phyloP scores from a whole-genome alignment of 2,797 vertebrate species.

The Ptychadena robeensis region DNA sequence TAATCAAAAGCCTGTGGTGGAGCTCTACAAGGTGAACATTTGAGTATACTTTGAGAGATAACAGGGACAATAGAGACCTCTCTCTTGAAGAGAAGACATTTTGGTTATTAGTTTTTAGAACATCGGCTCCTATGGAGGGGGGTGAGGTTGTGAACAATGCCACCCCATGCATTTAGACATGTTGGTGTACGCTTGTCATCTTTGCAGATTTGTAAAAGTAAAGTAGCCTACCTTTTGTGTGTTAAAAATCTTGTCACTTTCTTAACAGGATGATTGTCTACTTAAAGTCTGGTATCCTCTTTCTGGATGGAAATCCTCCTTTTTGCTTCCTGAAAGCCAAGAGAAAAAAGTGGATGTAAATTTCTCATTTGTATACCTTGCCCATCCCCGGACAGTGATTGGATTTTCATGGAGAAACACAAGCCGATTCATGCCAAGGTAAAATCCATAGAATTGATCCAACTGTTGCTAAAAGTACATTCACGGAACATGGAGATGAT shows the following conservation, averaged over 20 bases:
- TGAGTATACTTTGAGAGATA: neutral
- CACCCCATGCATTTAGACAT: too few species aligned
- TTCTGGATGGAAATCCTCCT: slow-evolving; percentile 92
- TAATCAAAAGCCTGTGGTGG: neutral
- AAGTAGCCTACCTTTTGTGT: too few species aligned
- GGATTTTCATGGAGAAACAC: slow-evolving; percentile 84
- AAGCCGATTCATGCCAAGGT: slow-evolving; percentile 85
- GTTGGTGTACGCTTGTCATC: too few species aligned
- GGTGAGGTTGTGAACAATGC: too few species aligned
- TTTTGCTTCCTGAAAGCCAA: slow-evolving; percentile 85
- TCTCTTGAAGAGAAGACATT: neutral
- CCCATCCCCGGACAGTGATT: slow-evolving; percentile 81
- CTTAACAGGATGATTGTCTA: slow-evolving; percentile 91
- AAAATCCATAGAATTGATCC: slow-evolving; percentile 19
- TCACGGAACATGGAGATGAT: too few species aligned
- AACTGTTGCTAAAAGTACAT: neutral
- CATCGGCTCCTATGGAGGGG: neutral
- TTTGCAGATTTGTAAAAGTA: too few species aligned
- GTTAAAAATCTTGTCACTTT: neutral
- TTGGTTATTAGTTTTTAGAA: neutral
- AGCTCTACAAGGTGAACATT: neutral
- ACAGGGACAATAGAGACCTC: neutral
- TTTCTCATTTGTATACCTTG: slow-evolving; percentile 82
- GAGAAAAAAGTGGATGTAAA: slow-evolving; percentile 81
- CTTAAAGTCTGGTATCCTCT: slow-evolving; percentile 97